Evolutionary conservation across 2,797 vertebrate species (phyloP).

Genomic region (Enteromius afrohamiltoni): DNA sequence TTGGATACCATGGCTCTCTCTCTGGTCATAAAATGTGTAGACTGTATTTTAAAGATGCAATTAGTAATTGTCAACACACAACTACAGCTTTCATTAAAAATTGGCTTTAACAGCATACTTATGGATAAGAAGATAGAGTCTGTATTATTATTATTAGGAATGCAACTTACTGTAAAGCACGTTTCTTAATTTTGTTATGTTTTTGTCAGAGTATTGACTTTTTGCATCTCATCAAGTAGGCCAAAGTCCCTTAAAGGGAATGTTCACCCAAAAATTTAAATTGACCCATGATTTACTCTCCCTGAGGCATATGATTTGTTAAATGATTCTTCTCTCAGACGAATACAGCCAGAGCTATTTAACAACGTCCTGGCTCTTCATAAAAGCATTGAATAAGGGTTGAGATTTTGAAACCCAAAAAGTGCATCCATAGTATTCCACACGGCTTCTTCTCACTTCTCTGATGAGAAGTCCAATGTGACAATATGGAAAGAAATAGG

Average conservation of each 20-base stretch:
- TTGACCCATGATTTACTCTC: background rate
- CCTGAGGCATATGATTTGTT: background rate
- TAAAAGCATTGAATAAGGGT: background rate
- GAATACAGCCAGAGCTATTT: background rate
- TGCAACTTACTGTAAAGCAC: no score
- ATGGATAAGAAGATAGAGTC: background rate
- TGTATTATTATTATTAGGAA: background rate
- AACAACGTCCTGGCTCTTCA: background rate
- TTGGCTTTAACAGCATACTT: background rate
- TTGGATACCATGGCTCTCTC: slow-evolving; percentile 21
- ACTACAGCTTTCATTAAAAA: background rate
- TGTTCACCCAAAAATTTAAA: background rate
- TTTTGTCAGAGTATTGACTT: background rate
- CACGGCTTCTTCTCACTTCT: background rate
- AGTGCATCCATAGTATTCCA: background rate
- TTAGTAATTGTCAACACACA: slow-evolving; percentile 10
- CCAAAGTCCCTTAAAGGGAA: background rate
- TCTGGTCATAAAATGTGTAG: slow-evolving; percentile 18
- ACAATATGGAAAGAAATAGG: background rate
- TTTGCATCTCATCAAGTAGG: slow-evolving; percentile 1
- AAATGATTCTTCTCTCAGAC: background rate
- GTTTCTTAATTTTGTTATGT: background rate
- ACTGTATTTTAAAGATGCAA: slow-evolving; percentile 2
- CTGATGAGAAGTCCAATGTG: background rate
- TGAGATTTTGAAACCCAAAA: background rate